phyloP scores from a whole-genome alignment of 1,140 invertebrate species.

The Theocolax elegans region DNA sequence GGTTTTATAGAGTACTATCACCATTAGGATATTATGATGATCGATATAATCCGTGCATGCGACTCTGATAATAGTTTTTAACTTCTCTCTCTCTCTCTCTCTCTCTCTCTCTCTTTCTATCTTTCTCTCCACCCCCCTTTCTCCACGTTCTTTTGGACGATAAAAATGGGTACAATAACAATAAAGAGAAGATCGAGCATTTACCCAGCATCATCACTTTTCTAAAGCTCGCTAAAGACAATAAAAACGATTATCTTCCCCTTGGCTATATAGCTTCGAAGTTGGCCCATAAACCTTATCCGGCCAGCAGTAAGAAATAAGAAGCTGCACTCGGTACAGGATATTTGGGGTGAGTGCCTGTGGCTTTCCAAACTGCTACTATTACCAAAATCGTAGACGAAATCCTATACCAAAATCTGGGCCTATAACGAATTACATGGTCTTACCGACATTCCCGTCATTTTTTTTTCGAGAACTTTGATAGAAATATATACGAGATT shows the following conservation, averaged over 20 bases:
- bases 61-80: slow-evolving; percentile 20
- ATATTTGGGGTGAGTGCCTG: background rate
- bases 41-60: background rate
- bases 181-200: background rate
- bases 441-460: too few species aligned
- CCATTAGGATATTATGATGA: background rate
- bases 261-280: slow-evolving; percentile 12
- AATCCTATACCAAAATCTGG: too few species aligned
- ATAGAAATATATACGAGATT: too few species aligned
- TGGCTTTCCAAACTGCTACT: background rate
- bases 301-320: background rate
- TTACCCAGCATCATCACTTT: slow-evolving; percentile 16
- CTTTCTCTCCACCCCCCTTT: background rate
- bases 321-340: slow-evolving; percentile 1
- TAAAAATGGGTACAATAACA: background rate
- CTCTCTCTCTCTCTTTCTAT: slow-evolving; percentile 3
- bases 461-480: too few species aligned
- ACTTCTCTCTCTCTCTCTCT: background rate
- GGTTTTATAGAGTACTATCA: too few species aligned
- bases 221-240: slow-evolving; percentile 33
- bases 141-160: background rate
- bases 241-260: slow-evolving; percentile 40
- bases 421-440: too few species aligned
- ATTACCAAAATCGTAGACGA: background rate
- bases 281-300: slow-evolving; percentile 36